Conservation (phyloP, 2,888 invertebrate genomes). For the Xiphydria camelus region DNA sequence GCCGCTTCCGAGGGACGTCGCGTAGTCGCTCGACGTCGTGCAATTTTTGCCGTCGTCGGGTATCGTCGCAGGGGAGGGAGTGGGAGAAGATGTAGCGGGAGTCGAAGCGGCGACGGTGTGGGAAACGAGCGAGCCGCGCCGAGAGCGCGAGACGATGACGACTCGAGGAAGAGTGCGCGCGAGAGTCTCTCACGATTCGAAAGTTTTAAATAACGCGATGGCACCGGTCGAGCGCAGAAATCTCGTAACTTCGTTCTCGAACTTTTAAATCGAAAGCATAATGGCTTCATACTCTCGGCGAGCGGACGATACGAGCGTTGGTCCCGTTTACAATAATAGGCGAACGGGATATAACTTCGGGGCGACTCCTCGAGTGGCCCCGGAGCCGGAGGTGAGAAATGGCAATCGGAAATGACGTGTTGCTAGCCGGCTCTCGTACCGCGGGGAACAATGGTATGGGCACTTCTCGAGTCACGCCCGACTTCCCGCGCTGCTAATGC, state of each 20-base stretch:
- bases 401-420: constrained; percentile 46
- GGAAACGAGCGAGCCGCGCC: too few relatives aligned
- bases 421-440: constrained; percentile 15
- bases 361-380: constrained; percentile 7
- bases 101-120: too few relatives aligned
- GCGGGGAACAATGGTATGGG: constrained; percentile 14
- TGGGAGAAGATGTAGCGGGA: too few relatives aligned
- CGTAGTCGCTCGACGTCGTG: too few relatives aligned
- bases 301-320: constrained; percentile 25
- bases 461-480: background rate
- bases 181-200: constrained; percentile 25
- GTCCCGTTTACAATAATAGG: constrained; percentile 28
- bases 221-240: constrained; percentile 5
- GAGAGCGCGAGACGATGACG: background rate
- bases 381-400: constrained; percentile 34
- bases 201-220: constrained; percentile 36
- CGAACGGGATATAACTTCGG: constrained; percentile 23
- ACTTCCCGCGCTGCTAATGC: constrained; percentile 5
- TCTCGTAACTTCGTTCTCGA: constrained; percentile 43
- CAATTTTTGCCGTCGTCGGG: too few relatives aligned
- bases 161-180: too few relatives aligned
- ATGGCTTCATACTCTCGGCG: constrained; percentile 8
- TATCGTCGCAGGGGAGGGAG: too few relatives aligned
- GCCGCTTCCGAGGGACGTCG: too few relatives aligned
- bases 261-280: constrained; percentile 33